phyloP scores from a whole-genome alignment of 2,113 vertebrate genomes.

The Petaurus breviceps region DNA sequence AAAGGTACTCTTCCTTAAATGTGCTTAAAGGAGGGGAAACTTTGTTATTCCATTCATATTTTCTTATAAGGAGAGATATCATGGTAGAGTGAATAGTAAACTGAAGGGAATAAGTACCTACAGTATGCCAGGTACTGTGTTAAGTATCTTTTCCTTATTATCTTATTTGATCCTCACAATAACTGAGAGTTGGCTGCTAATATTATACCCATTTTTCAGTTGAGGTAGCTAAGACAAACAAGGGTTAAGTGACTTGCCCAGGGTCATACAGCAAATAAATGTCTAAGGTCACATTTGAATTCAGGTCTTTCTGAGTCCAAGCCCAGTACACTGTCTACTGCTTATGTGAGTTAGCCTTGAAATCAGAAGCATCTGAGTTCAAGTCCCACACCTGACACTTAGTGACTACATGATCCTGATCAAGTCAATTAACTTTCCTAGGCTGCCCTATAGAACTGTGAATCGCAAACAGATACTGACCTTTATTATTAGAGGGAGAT shows the following conservation, averaged over 20 bases:
- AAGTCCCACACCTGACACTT: background rate
- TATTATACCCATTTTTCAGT: background rate
- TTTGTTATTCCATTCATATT: slow-evolving; percentile 12
- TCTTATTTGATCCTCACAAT: background rate
- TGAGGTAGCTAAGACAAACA: background rate
- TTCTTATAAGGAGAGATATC: background rate
- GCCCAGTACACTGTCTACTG: background rate
- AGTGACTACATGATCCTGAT: background rate
- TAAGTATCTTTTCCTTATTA: too few species aligned
- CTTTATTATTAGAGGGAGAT: background rate
- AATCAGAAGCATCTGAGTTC: background rate
- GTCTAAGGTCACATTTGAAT: background rate
- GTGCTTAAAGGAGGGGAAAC: background rate
- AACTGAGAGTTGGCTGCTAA: background rate
- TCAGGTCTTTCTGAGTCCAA: background rate
- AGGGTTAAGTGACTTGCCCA: background rate
- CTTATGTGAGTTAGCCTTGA: background rate
- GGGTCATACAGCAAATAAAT: background rate
- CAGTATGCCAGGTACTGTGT: background rate
- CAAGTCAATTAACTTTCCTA: background rate
- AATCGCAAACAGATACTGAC: background rate
- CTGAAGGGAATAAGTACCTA: background rate
- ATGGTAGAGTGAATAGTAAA: background rate
- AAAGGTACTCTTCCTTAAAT: background rate
- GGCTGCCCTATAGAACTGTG: background rate